phyloP scores from a whole-genome alignment of 2,888 invertebrate genomes.

The Neocrepidodera transversa region DNA sequence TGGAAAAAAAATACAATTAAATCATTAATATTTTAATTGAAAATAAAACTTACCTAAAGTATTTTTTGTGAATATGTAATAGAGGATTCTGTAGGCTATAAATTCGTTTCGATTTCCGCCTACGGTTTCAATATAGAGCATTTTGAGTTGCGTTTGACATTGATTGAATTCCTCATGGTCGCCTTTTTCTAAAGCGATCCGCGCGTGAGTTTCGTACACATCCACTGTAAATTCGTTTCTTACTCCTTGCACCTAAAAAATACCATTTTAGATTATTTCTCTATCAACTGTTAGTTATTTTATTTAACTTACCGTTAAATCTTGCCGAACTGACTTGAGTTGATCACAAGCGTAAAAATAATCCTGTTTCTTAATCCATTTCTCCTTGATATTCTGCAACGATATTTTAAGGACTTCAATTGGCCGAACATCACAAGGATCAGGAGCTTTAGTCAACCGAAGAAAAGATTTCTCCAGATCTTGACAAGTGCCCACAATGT shows the following conservation, averaged over 20 bases:
- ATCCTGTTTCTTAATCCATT: constrained; percentile 90
- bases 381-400: constrained; percentile 86
- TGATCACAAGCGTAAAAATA: constrained; percentile 98
- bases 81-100: constrained; percentile 94
- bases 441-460: constrained; percentile 94
- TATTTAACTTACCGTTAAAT: constrained; percentile 89
- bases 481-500: constrained; percentile 92
- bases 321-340: constrained; percentile 97
- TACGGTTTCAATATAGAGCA: constrained; percentile 85
- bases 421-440: constrained; percentile 90
- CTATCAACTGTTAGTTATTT: too few relatives aligned
- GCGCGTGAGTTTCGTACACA: constrained; percentile 98
- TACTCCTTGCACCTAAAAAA: constrained; percentile 88
- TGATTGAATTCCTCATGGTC: constrained; percentile 99
- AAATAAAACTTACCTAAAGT: constrained; percentile 79
- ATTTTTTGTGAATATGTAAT: constrained; percentile 98
- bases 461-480: constrained; percentile 97
- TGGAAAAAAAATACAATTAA: constrained; percentile 61
- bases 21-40: background rate
- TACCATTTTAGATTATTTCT: too few relatives aligned
- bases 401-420: constrained; percentile 84
- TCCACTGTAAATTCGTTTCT: constrained; percentile 94
- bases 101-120: constrained; percentile 87
- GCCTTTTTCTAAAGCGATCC: constrained; percentile 96
- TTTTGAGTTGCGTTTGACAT: constrained; percentile 97